These are phyloP conservation scores for Pristionchus japonicus DNA, from an alignment of 2,888 invertebrate species.

Conservation along the genomic window DNA sequence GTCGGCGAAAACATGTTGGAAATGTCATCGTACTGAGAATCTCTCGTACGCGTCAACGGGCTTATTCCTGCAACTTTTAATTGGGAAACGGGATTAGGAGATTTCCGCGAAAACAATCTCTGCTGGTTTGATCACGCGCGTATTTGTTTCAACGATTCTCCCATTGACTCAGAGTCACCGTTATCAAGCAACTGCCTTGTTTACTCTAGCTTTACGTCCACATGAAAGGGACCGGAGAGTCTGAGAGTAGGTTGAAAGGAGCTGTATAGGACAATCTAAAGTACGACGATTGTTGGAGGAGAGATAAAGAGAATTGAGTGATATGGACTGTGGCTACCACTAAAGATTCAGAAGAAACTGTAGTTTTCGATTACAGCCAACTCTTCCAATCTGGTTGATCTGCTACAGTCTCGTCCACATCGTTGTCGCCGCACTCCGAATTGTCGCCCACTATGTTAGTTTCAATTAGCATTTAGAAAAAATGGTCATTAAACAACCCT, in stretches of 20 bases:
- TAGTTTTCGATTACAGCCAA: constrained; percentile 37
- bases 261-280: neutral
- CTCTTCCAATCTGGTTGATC: constrained; percentile 35
- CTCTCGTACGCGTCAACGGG: neutral
- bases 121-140: neutral
- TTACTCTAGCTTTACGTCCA: neutral
- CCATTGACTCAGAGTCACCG: neutral
- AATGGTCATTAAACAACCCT: neutral
- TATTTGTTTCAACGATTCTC: neutral
- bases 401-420: constrained; percentile 37
- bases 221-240: neutral
- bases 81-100: neutral
- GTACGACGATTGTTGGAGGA: too few species aligned
- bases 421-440: neutral
- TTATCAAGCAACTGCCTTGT: neutral
- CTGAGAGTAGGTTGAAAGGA: neutral
- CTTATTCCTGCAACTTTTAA: neutral
- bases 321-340: neutral
- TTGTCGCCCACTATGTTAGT: constrained; percentile 25
- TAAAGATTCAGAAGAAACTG: neutral
- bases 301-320: too few species aligned
- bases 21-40: neutral
- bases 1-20: neutral
- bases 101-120: neutral
- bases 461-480: neutral